Evolutionary conservation across 2,113 vertebrate genomes (phyloP).

Genomic region (Ornithorhynchus anatinus): DNA sequence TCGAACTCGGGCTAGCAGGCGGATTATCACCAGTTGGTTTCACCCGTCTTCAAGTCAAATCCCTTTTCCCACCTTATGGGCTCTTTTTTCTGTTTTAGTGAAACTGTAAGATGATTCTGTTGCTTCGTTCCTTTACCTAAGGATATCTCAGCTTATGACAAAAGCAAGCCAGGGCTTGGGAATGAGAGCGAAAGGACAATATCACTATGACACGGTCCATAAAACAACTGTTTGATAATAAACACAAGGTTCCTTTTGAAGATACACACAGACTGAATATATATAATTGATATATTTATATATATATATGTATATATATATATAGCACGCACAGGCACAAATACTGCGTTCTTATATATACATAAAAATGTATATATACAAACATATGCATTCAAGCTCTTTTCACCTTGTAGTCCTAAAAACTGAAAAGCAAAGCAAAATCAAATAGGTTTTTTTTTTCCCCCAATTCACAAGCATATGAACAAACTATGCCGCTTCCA

Average conservation of each 20-base stretch:
- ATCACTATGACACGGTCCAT: conserved; percentile 9
- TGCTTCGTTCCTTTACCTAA: conserved; percentile 35
- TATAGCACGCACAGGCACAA: conserved; percentile 53
- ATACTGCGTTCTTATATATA: conserved; percentile 62
- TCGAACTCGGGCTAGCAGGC: neutral
- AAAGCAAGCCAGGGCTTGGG: conserved; percentile 58
- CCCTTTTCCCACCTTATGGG: conserved; percentile 33
- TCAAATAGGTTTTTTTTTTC: conserved; percentile 16
- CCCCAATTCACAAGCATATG: conserved; percentile 42
- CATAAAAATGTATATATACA: conserved; percentile 59
- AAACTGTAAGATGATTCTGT: conserved; percentile 34
- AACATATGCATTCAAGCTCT: conserved; percentile 46
- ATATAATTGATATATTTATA: conserved; percentile 21
- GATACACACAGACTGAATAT: conserved; percentile 49
- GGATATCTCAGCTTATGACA: conserved; percentile 27
- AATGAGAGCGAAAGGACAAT: conserved; percentile 42
- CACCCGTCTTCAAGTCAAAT: neutral
- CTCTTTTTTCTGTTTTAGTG: conserved; percentile 75
- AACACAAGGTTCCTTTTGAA: conserved; percentile 27
- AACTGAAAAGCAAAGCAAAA: conserved; percentile 58
- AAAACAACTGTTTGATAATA: conserved; percentile 17
- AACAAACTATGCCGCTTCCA: conserved; percentile 28
- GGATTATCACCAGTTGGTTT: neutral
- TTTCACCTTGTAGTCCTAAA: conserved; percentile 33
- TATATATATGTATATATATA: conserved; percentile 41